Evolutionary conservation across 2,888 invertebrate genomes (phyloP).

Genomic region (Dilophus febrilis): DNA sequence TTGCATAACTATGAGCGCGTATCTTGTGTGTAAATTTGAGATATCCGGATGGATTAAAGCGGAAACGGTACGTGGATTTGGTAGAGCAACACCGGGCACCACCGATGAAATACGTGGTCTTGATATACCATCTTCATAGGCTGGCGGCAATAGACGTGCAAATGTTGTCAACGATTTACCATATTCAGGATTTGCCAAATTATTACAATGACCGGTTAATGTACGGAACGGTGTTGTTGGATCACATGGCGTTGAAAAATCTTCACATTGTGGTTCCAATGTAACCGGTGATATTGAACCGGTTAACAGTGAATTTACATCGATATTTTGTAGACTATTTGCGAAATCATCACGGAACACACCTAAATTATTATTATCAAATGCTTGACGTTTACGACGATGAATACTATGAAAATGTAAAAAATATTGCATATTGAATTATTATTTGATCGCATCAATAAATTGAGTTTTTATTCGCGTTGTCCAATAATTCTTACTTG

Average conservation of each 20-base stretch:
- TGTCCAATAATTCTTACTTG: constrained; percentile 2
- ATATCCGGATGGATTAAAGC: constrained; percentile 83
- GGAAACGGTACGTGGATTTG: constrained; percentile 73
- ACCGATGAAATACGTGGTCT: constrained; percentile 57
- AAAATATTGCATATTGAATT: not conserved
- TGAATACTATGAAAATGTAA: constrained; percentile 22
- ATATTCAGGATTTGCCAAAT: constrained; percentile 61
- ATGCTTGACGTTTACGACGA: constrained; percentile 55
- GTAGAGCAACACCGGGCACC: constrained; percentile 57
- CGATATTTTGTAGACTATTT: constrained; percentile 62
- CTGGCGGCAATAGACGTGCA: constrained; percentile 65
- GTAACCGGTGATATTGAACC: constrained; percentile 37
- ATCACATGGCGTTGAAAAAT: constrained; percentile 52
- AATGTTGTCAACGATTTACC: constrained; percentile 77
- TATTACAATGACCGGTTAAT: constrained; percentile 75
- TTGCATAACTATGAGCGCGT: constrained; percentile 88
- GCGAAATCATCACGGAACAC: constrained; percentile 45
- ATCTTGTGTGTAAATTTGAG: constrained; percentile 71
- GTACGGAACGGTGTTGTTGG: constrained; percentile 51
- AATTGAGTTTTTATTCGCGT: too few relatives aligned
- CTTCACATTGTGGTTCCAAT: constrained; percentile 54
- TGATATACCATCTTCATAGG: constrained; percentile 78
- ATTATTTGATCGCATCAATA: too few relatives aligned
- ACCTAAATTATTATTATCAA: constrained; percentile 41
- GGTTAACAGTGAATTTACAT: constrained; percentile 51